Evolutionary conservation across 2,113 vertebrate genomes (phyloP), one percentile per base, ranked within the genome.

Genomic region (Pimephales promelas): DNA sequence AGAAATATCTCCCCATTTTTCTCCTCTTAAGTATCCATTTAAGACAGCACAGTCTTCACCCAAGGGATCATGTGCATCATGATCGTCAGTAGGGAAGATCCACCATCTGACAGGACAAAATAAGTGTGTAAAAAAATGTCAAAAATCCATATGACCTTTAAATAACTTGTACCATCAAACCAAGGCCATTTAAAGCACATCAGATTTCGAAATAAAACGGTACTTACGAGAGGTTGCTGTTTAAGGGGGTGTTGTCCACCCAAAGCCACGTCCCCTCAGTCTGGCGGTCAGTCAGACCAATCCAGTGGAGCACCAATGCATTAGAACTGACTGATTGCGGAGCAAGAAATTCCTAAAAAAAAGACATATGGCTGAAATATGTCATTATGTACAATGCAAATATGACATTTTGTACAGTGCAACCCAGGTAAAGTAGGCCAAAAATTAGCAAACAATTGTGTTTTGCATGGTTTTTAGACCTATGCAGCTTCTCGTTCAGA

Each of bases 201-300:
- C 14, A 34, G 14, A 34, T 34, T 31, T 28, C 8, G 14, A 68
- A 68, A 40, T n/a, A n/a, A 45, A 62, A 20, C 28, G 4, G 36
- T 10, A 70, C 85, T 83, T 84, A 61, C 76, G 49, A 36, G 28
- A 57, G 16, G 45, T 81, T 70, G 22, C 28, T 34, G 76, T 75
- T 26, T 18, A 86, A 43, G 22, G 49, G 52, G 34, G 49, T 81
- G 26, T 81, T 40, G 66, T 86, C 85, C 8, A 86, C 61, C 85
- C 85, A 86, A 0, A 68, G 34, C 85, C 85, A 86, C 20, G 22
- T 4, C 0, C 82, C 71, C 49, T 76, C 59, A 11, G 26, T 70
- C 61, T 74, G 26, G 10, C 24, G 59, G 72, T 83, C 77, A 13
- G 36, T 84, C 57, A 86, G 61, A 14, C 85, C 85, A 59, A 84